Evolutionary conservation across 1,140 invertebrate genomes (phyloP), one percentile per base, ranked within the genome.

Genomic region (Pseudomyrmex sp.): DNA sequence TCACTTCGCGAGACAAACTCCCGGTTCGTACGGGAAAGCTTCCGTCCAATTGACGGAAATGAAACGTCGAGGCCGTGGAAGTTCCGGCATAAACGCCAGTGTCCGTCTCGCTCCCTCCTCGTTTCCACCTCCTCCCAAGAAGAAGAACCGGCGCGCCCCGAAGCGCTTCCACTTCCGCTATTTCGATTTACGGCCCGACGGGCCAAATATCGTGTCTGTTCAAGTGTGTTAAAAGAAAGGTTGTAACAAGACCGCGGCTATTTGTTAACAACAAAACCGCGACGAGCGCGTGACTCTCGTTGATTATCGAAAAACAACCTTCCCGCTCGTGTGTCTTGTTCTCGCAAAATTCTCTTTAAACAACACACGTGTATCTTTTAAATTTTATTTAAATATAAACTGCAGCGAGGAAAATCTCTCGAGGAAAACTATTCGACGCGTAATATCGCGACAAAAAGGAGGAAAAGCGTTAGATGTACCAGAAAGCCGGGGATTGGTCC

Each of bases 31-130:
- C 85, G 76, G 82, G 72, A 72, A 88, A 89, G 86, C 88, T 90
- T 88, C 87, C 89, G 88, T 86, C 85, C 87, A 88, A 82, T 84
- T 65, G 76, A 73, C 89, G 88, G 88, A 90, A 90, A 90, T 90
- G 88, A 90, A 90, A 86, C 75, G 86, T 88, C 86, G 77, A 87
- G 84, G 77, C 77, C 59, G 75, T 72, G 74, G 84, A 85, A 89
- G 84, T 87, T 89, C 74, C 84, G 79, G 84, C 75, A 82, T 88
- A 86, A 88, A 89, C 84, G 75, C 69, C 23, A 88, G 61, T 75
- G 74, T 85, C 88, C 69, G 82, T 69, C 61, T 70, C 73, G 50
- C 50, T 52, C 50, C 1, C 52, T 52, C 61, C 61, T 85, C 61
- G 77, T 74, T 58, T 54, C 54, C 2, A 2, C 3, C 2, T 2